A percentile compares a stretch with the other conserved stretches of the same genome.
phyloP scores from a whole-genome alignment of 2,888 invertebrate genomes.

The Julus scandinavius region DNA sequence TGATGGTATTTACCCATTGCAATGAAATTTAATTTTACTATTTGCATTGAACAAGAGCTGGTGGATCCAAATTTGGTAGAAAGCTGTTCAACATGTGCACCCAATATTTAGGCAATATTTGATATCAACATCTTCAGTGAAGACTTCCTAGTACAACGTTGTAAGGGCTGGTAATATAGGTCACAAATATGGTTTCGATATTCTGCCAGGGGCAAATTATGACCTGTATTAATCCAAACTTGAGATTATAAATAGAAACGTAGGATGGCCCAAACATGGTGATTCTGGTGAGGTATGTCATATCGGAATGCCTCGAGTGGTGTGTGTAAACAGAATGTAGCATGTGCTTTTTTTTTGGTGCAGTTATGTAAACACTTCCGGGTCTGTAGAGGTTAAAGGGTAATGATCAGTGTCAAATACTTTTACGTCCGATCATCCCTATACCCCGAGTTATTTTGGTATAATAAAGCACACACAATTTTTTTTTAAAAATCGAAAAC shows the following conservation, averaged over 20 bases:
- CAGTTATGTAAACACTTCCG: conserved; percentile 2
- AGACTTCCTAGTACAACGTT: background rate
- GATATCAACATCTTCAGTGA: background rate
- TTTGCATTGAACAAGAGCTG: too few species aligned
- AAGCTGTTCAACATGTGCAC: too few species aligned
- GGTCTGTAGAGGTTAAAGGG: conserved; percentile 28
- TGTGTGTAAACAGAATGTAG: background rate
- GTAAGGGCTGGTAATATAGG: background rate
- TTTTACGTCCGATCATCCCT: background rate
- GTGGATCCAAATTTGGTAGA: too few species aligned
- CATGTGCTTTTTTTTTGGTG: background rate
- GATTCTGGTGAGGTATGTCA: background rate
- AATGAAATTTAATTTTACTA: background rate
- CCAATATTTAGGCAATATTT: too few species aligned
- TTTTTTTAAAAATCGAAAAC: background rate
- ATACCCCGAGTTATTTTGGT: background rate
- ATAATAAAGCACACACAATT: background rate
- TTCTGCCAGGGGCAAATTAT: background rate
- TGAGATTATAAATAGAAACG: conserved; percentile 7
- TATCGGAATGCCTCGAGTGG: conserved; percentile 17
- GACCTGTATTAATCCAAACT: background rate
- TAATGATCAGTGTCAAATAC: conserved; percentile 12
- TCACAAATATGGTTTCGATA: background rate
- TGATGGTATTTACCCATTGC: background rate
- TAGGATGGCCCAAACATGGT: background rate